Base-by-base conservation (phyloP, 2,797 vertebrate species). In the Sandelia bainsii region DNA sequence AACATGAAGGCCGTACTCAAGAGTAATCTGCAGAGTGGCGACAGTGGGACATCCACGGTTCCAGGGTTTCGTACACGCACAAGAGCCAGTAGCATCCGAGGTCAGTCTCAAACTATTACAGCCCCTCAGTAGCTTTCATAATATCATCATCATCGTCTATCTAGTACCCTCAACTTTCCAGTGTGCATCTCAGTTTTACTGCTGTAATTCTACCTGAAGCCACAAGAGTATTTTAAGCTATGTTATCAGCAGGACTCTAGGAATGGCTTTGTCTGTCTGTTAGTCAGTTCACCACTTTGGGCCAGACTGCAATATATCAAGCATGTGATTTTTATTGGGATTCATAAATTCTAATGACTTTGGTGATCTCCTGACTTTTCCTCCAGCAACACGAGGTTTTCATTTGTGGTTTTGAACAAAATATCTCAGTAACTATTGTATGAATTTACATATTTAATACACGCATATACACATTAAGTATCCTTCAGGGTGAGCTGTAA, bases 1-100 rank as follows among this genome's bases (percentile, higher is more conserved):
- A 97, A 96, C 93, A 99, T 99, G 98, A 99, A 98, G 88, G 97
- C 97, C 0, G 95, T 99, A 11, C 91, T 99, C 57, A 96, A 95
- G 83, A 95, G 93, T 37, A 93, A 93, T 51, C 93, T 93, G 0
- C 19, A 87, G 0, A 45, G 84, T 0, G 83, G 94, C 45, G 95
- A 95, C 0, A 92, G 91, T 42, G 88, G 48, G 6, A 40, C 92
- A 16, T 92, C 95, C 0, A 87, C 91, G 0, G 87, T 93, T 0
- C 95, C 96, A 0, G 97, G 97, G 0, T 77, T 97, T 20, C 96
- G 97, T 8, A 94, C 95, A 0, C 96, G 98, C 44, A 97, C 95
- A 85, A 94, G 98, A 80, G 94, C 93, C 53, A 94, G 88, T 87
- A 88, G 94, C 85, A 84, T 77, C 45, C 83, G 79, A 95, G 96